phyloP scores from a whole-genome alignment of 1,140 invertebrate genomes.

The Megathymus violae region DNA sequence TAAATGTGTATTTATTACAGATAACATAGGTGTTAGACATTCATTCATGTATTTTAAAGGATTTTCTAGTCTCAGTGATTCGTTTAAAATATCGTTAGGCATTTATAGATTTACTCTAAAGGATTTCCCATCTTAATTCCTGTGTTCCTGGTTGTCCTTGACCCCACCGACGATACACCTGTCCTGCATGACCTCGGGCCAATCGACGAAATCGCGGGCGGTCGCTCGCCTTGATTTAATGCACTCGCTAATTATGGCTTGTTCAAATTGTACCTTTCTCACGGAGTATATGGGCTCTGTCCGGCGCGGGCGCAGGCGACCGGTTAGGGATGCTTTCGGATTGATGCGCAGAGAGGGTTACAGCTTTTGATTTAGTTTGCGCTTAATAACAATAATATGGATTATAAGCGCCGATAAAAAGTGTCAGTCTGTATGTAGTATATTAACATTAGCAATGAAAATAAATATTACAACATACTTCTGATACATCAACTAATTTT shows the following conservation, averaged over 20 bases:
- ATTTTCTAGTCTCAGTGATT: too few relatives aligned
- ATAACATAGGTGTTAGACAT: too few relatives aligned
- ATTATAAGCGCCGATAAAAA: too few relatives aligned
- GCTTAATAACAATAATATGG: background rate
- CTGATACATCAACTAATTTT: too few relatives aligned
- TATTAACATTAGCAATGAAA: too few relatives aligned
- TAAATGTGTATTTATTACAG: too few relatives aligned
- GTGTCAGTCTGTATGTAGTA: too few relatives aligned
- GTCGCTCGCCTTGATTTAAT: constrained; percentile 73
- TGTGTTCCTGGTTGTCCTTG: constrained; percentile 53
- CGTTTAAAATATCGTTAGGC: too few relatives aligned
- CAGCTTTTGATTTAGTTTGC: too few relatives aligned
- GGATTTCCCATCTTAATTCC: background rate
- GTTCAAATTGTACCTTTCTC: constrained; percentile 83
- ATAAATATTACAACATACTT: too few relatives aligned
- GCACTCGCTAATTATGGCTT: constrained; percentile 80
- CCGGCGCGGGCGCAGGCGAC: constrained; percentile 14
- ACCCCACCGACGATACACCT: constrained; percentile 67
- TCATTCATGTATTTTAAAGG: too few relatives aligned
- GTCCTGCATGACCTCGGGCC: constrained; percentile 64
- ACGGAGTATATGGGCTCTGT: constrained; percentile 56
- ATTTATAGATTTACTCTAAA: too few relatives aligned
- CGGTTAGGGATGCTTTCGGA: constrained; percentile 10
- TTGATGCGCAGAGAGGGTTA: background rate
- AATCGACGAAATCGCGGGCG: constrained; percentile 69